phyloP scores from a whole-genome alignment of 2,797 vertebrate genomes.

The Macropodus opercularis region DNA sequence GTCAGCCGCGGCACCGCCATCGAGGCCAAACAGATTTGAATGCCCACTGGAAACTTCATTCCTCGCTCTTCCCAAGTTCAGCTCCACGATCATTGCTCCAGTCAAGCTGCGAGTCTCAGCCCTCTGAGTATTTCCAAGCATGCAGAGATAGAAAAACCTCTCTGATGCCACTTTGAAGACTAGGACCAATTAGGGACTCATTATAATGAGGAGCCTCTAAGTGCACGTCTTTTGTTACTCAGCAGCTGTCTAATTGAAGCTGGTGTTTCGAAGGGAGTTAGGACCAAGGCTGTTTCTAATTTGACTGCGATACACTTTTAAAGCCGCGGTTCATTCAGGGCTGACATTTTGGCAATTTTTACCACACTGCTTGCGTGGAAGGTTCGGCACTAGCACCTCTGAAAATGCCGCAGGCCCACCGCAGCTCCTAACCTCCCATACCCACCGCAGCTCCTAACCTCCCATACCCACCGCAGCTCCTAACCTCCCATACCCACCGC shows the following conservation, averaged over 20 bases:
- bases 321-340: slow-evolving; percentile 6
- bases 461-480: slow-evolving; percentile 33
- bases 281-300: slow-evolving; percentile 29
- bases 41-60: background rate
- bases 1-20: background rate
- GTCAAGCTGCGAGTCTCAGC: slow-evolving; percentile 34
- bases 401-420: slow-evolving; percentile 17
- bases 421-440: slow-evolving; percentile 38
- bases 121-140: slow-evolving; percentile 40
- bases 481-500: slow-evolving; percentile 22
- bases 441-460: slow-evolving; percentile 39
- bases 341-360: slow-evolving; percentile 9
- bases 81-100: slow-evolving; percentile 13
- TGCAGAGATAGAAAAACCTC: slow-evolving; percentile 51
- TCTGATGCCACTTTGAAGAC: slow-evolving; percentile 71
- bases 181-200: slow-evolving; percentile 75
- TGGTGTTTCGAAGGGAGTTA: slow-evolving; percentile 43
- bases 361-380: background rate
- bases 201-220: slow-evolving; percentile 73
- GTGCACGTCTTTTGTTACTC: slow-evolving; percentile 70
- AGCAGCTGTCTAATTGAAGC: slow-evolving; percentile 73
- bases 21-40: slow-evolving; percentile 13
- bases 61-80: background rate
- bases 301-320: slow-evolving; percentile 30
- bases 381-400: slow-evolving; percentile 9